A percentile compares a stretch with the other conserved stretches of the same genome.
Conservation (phyloP, 1,140 invertebrate genomes). For the Mizuhopecten yessoensis region DNA sequence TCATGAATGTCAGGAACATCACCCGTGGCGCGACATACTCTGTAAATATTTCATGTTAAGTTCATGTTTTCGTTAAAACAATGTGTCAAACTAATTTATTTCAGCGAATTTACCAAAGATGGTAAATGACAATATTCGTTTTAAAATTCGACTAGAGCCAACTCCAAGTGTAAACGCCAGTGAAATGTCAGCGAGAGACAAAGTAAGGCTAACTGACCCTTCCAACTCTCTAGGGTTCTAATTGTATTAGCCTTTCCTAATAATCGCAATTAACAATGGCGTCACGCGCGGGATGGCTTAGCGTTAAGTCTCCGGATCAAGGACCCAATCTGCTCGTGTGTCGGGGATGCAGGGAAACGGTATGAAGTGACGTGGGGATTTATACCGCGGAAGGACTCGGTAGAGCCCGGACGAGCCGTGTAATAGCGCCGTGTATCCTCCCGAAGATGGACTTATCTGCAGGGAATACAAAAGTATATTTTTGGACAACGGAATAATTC, state of each 20-base stretch:
- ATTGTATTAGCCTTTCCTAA: neutral
- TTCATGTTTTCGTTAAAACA: conserved; percentile 39
- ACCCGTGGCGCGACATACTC: neutral
- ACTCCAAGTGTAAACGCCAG: neutral
- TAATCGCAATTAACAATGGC: conserved; percentile 28
- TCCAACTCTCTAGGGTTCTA: neutral
- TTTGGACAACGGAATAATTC: neutral
- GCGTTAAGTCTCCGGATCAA: neutral
- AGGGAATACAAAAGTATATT: neutral
- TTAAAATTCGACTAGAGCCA: neutral
- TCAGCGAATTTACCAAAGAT: conserved; percentile 8
- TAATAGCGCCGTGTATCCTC: neutral
- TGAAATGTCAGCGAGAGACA: neutral
- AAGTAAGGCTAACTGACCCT: conserved; percentile 25
- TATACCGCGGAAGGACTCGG: neutral
- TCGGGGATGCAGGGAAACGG: neutral
- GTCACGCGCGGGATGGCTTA: conserved; percentile 22
- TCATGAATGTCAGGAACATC: neutral
- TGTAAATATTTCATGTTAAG: conserved; percentile 15
- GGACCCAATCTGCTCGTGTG: neutral
- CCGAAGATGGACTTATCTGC: neutral
- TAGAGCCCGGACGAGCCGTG: neutral
- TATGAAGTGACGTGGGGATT: neutral
- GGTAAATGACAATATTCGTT: neutral
- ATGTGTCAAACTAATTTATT: conserved; percentile 40